Percentiles rank a stretch among this genome's conserved stretches.
These are phyloP conservation scores for Coleophora flavipennella DNA, from an alignment of 2,888 invertebrate species.

Conservation along the genomic window DNA sequence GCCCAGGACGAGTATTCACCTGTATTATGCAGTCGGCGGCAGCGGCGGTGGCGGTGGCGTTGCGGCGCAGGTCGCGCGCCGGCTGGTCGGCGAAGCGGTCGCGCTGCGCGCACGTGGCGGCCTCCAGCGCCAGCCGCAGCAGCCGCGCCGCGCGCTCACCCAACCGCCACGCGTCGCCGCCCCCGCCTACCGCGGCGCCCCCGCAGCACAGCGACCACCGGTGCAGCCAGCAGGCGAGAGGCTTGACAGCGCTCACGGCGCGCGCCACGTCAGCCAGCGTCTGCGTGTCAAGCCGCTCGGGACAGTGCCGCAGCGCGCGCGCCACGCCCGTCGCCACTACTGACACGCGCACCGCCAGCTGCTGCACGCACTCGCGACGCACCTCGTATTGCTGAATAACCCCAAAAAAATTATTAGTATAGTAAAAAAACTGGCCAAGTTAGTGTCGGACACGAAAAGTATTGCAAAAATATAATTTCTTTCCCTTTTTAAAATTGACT, in stretches of 20 bases:
- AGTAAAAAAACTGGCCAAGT: too few relatives aligned
- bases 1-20: conserved; percentile 32
- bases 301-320: conserved; percentile 78
- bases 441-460: too few relatives aligned
- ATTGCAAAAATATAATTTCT: too few relatives aligned
- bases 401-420: too few relatives aligned
- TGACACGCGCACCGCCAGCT: conserved; percentile 86
- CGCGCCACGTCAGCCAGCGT: conserved; percentile 89
- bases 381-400: conserved; percentile 86
- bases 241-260: conserved; percentile 87
- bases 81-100: conserved; percentile 92
- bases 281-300: conserved; percentile 57
- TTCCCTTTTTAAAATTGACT: too few relatives aligned
- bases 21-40: conserved; percentile 90
- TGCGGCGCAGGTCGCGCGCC: conserved; percentile 80
- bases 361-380: conserved; percentile 92
- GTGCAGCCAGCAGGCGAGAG: conserved; percentile 92
- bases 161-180: conserved; percentile 27
- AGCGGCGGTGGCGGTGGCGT: conserved; percentile 82
- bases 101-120: conserved; percentile 92
- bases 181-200: conserved; percentile 1
- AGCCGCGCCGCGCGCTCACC: conserved; percentile 72
- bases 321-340: conserved; percentile 82
- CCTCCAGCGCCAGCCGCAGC: conserved; percentile 84
- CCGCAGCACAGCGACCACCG: conserved; percentile 44